Evolutionary conservation across 2,888 invertebrate genomes (phyloP).

Genomic region (Kuschelorhynchus macadamiae): DNA sequence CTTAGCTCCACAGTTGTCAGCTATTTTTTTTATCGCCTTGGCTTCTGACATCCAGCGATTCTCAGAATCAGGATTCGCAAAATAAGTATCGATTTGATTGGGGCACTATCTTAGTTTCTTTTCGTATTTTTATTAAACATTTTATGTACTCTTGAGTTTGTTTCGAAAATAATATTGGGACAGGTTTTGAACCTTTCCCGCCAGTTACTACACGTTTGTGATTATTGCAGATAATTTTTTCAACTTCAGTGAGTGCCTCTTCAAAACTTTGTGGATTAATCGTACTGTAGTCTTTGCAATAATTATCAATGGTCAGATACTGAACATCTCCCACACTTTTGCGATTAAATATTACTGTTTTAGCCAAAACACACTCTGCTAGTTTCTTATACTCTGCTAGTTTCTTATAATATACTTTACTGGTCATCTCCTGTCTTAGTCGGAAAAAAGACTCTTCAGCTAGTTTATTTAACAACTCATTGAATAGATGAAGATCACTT

Average conservation of each 20-base stretch:
- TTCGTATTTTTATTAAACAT: slow-evolving; percentile 26
- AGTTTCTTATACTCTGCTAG: too few relatives aligned
- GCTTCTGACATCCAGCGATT: slow-evolving; percentile 52
- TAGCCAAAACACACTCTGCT: slow-evolving; percentile 49
- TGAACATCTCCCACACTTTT: slow-evolving; percentile 50
- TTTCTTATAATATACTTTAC: slow-evolving; percentile 47
- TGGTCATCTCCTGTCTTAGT: slow-evolving; percentile 27
- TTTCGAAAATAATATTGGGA: slow-evolving; percentile 49
- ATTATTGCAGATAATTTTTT: slow-evolving; percentile 43
- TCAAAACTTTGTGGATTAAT: slow-evolving; percentile 35
- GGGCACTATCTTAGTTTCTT: slow-evolving; percentile 45
- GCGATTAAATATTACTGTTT: slow-evolving; percentile 52
- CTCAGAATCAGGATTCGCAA: slow-evolving; percentile 50
- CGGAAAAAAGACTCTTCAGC: slow-evolving; percentile 44
- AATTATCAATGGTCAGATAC: too few relatives aligned
- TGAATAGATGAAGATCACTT: slow-evolving; percentile 51
- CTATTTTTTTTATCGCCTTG: slow-evolving; percentile 43
- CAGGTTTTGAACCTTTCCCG: slow-evolving; percentile 48
- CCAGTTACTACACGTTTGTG: slow-evolving; percentile 46
- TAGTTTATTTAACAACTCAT: slow-evolving; percentile 41
- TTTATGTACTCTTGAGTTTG: slow-evolving; percentile 44
- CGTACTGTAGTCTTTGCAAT: neutral
- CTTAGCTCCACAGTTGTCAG: neutral
- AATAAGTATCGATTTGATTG: slow-evolving; percentile 50
- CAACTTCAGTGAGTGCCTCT: slow-evolving; percentile 20